Conservation (phyloP, 2,888 invertebrate genomes). For the Eupsilia transversa region DNA sequence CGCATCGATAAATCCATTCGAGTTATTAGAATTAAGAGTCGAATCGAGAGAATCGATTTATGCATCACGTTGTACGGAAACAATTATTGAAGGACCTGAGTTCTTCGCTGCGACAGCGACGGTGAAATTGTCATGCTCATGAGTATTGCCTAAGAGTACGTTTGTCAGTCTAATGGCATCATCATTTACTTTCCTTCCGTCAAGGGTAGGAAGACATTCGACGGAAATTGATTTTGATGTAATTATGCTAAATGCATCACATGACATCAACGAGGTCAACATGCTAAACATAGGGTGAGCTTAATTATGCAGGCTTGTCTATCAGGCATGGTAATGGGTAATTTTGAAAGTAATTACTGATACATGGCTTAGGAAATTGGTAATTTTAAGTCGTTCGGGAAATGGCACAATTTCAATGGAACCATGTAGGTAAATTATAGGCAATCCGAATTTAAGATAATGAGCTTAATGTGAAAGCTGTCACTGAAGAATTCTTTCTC, state of each 20-base stretch:
- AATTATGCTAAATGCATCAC: constrained; percentile 57
- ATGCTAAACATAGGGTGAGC: constrained; percentile 44
- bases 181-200: constrained; percentile 81
- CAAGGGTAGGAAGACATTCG: constrained; percentile 69
- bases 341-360: constrained; percentile 47
- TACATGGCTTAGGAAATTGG: constrained; percentile 38
- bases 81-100: constrained; percentile 72
- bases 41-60: constrained; percentile 81
- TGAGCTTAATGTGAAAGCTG: constrained; percentile 7
- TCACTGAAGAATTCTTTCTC: neutral
- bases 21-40: constrained; percentile 76
- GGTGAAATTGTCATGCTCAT: constrained; percentile 77
- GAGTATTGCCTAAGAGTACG: constrained; percentile 74
- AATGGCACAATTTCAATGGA: constrained; percentile 24
- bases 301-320: constrained; percentile 44
- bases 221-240: constrained; percentile 65
- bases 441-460: neutral
- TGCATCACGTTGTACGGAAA: constrained; percentile 82
- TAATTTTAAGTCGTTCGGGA: constrained; percentile 46
- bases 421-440: neutral
- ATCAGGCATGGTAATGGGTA: constrained; percentile 45
- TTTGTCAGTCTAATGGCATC: constrained; percentile 73
- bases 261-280: constrained; percentile 61
- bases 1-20: constrained; percentile 76
- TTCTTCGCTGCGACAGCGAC: constrained; percentile 76